Conservation (phyloP, 2,113 vertebrate species). For the Crotalus tigris region DNA sequence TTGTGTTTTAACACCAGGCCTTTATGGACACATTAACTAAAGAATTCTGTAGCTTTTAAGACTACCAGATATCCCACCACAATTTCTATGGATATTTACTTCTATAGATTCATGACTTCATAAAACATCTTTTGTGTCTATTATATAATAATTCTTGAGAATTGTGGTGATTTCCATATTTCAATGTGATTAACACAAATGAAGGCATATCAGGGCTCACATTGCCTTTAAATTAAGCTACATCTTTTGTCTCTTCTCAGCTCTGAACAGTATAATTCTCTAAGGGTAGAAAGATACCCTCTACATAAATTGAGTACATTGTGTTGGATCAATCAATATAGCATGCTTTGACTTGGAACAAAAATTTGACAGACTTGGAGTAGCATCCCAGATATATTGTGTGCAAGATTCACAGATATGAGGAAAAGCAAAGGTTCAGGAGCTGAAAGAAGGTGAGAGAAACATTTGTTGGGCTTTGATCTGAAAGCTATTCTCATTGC, state of each 20-base stretch:
- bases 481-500: neutral
- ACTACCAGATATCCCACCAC: neutral
- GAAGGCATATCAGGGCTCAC: constrained; percentile 9
- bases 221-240: constrained; percentile 37
- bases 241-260: constrained; percentile 16
- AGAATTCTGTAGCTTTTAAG: constrained; percentile 36
- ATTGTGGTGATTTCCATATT: constrained; percentile 16
- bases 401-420: neutral
- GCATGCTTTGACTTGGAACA: neutral
- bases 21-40: constrained; percentile 47
- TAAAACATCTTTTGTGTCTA: neutral
- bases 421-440: neutral
- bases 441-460: neutral
- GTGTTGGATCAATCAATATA: neutral
- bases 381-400: neutral
- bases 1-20: constrained; percentile 40
- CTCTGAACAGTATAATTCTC: constrained; percentile 1
- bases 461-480: neutral
- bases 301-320: constrained; percentile 26
- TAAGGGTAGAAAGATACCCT: constrained; percentile 3
- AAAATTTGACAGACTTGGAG: neutral
- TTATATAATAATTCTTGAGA: constrained; percentile 14
- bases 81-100: constrained; percentile 21
- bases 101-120: constrained; percentile 22
- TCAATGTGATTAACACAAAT: constrained; percentile 29